These are phyloP conservation scores for Lutjanus argentimaculatus DNA, from an alignment of 2,797 vertebrate species.

Conservation along the genomic window DNA sequence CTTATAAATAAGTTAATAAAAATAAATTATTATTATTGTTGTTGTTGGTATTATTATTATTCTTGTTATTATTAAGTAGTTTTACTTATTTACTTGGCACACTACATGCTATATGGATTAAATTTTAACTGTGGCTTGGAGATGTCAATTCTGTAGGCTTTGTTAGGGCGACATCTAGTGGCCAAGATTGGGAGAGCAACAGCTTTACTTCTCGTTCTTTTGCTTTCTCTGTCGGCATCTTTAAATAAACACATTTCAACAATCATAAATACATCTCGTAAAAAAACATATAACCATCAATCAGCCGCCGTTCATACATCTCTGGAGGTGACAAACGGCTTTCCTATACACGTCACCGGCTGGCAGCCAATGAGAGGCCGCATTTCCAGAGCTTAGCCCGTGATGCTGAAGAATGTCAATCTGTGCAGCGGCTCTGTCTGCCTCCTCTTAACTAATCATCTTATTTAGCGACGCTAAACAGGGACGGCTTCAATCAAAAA, in stretches of 20 bases:
- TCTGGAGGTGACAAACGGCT: not conserved
- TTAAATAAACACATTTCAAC: not conserved
- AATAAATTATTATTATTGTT: too few relatives aligned
- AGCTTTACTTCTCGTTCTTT: not conserved
- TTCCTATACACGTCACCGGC: constrained; percentile 65
- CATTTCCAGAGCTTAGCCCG: constrained; percentile 36
- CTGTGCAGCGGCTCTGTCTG: not conserved
- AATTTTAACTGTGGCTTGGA: too few relatives aligned
- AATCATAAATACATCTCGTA: not conserved
- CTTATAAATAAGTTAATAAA: too few relatives aligned
- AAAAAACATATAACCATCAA: not conserved
- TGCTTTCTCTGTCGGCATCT: not conserved
- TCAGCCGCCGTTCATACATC: not conserved
- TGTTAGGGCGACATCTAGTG: constrained; percentile 52
- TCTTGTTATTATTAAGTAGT: too few relatives aligned
- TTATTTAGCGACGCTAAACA: constrained; percentile 3
- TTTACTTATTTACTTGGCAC: too few relatives aligned
- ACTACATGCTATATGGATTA: too few relatives aligned
- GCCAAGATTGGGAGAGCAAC: not conserved
- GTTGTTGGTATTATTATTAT: too few relatives aligned
- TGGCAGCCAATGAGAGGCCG: constrained; percentile 64
- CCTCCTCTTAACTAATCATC: constrained; percentile 23
- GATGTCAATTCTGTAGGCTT: not conserved
- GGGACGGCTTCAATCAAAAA: not conserved
- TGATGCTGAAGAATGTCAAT: constrained; percentile 57